phyloP scores from a whole-genome alignment of 1,140 invertebrate species.

The Eciton burchellii region DNA sequence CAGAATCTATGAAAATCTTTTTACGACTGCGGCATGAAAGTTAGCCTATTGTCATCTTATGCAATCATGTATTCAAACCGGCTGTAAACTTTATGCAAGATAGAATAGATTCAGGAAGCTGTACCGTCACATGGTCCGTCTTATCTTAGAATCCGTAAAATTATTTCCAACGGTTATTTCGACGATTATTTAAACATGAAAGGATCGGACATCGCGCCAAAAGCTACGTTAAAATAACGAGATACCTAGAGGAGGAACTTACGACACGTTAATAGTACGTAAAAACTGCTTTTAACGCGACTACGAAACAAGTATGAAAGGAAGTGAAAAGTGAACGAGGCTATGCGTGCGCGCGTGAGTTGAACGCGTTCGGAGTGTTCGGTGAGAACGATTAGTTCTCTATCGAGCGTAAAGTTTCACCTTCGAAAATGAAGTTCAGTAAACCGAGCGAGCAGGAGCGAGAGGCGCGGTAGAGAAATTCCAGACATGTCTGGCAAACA shows the following conservation, averaged over 20 bases:
- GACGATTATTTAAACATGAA: constrained; percentile 12
- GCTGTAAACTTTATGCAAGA: too few species aligned
- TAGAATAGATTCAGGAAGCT: too few species aligned
- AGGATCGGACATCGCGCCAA: background rate
- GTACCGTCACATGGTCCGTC: too few species aligned
- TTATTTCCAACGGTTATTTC: background rate
- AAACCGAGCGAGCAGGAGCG: constrained; percentile 12
- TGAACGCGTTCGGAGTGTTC: background rate
- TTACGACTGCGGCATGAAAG: background rate
- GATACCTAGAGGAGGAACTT: constrained; percentile 5
- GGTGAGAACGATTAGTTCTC: constrained; percentile 11
- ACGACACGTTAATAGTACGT: constrained; percentile 4
- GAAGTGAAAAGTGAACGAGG: constrained; percentile 16
- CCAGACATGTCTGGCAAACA: constrained; percentile 69
- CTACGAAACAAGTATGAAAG: constrained; percentile 22
- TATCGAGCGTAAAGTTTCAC: constrained; percentile 39
- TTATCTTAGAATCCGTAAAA: background rate
- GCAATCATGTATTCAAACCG: too few species aligned
- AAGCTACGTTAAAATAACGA: background rate
- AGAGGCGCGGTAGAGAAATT: constrained; percentile 62
- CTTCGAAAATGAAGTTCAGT: constrained; percentile 33
- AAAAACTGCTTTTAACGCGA: background rate
- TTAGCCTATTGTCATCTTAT: too few species aligned
- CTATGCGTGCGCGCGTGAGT: background rate
- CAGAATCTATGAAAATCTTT: background rate